Percentiles rank a stretch among this genome's conserved stretches.
Conservation (phyloP, 2,888 invertebrate genomes). For the Acutogordius australiensis region DNA sequence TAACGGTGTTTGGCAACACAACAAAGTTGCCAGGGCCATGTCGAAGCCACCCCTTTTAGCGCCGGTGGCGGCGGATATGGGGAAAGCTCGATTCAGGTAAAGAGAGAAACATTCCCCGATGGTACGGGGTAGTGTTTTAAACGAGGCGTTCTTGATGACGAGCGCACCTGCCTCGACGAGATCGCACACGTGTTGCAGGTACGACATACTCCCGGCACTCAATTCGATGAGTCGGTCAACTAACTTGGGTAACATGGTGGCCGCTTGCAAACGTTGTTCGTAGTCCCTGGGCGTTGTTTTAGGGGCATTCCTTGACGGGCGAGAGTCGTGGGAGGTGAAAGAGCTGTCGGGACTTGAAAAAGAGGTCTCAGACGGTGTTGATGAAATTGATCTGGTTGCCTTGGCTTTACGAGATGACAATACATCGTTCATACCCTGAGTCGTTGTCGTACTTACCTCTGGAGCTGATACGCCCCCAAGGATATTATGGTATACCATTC, state of each 20-base stretch:
- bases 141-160: neutral
- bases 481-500: neutral
- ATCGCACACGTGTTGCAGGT: neutral
- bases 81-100: neutral
- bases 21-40: neutral
- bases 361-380: neutral
- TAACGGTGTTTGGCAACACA: too few species aligned
- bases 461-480: neutral
- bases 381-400: neutral
- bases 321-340: neutral
- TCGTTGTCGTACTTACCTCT: neutral
- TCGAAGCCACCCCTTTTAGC: neutral
- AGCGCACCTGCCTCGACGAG: neutral
- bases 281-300: neutral
- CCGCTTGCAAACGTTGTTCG: neutral
- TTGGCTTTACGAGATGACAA: too few species aligned
- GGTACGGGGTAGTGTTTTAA: constrained; percentile 2
- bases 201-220: neutral
- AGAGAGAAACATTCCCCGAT: neutral
- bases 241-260: neutral
- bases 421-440: neutral
- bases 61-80: neutral
- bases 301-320: neutral
- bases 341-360: neutral
- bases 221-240: neutral